Evolutionary conservation across 2,888 invertebrate genomes (phyloP).

Genomic region (Agrilus cyanescens): DNA sequence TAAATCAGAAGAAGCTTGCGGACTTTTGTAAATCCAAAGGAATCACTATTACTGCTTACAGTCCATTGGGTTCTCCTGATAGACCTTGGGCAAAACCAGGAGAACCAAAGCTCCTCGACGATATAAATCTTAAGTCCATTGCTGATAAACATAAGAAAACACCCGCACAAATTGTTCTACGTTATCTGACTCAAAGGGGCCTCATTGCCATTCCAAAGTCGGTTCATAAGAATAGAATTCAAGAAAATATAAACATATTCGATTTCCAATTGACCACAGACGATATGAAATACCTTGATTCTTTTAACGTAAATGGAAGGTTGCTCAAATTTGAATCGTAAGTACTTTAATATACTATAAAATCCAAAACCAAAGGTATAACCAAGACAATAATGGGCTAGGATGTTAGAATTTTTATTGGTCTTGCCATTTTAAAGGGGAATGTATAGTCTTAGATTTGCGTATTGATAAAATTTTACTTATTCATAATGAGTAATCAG

Average conservation of each 20-base stretch:
- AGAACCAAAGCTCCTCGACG: conserved; percentile 35
- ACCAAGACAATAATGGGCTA: too few relatives aligned
- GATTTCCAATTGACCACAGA: conserved; percentile 45
- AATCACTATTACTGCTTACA: conserved; percentile 42
- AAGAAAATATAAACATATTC: conserved; percentile 48
- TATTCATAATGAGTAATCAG: too few relatives aligned
- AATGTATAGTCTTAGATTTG: too few relatives aligned
- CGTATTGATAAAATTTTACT: too few relatives aligned
- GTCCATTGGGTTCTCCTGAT: conserved; percentile 41
- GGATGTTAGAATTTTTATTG: too few relatives aligned
- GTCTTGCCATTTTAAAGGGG: too few relatives aligned
- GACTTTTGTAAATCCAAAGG: conserved; percentile 36
- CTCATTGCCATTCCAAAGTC: conserved; percentile 50
- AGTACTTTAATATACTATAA: too few relatives aligned
- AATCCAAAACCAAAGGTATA: too few relatives aligned
- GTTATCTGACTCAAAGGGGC: conserved; percentile 43
- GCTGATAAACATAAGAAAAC: conserved; percentile 36
- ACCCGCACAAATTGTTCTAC: conserved; percentile 37
- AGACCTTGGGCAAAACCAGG: conserved; percentile 37
- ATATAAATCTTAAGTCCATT: conserved; percentile 34
- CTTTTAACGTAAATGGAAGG: too few relatives aligned
- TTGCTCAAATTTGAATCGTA: too few relatives aligned
- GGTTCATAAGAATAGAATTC: conserved; percentile 43
- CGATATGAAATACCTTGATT: conserved; percentile 22
- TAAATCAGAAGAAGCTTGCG: conserved; percentile 33